Base-by-base conservation (phyloP, 2,797 vertebrate species). In the Sebastes jordani region DNA sequence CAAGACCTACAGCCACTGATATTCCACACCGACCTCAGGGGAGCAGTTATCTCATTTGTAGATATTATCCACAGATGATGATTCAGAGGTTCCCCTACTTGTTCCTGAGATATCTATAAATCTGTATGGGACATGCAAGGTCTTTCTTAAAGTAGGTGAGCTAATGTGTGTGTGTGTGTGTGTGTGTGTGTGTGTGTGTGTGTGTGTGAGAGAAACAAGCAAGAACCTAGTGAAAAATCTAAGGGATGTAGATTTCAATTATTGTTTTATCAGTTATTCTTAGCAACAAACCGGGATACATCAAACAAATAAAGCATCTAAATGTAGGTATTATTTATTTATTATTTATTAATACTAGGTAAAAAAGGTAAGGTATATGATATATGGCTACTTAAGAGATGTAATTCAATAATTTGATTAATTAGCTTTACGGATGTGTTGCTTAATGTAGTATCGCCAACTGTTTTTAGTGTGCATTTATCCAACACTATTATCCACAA, bases 401-500 rank as follows among this genome's bases (percentile, higher is more conserved):
- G 22, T 60, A 6, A 11, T 18, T 62, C 11, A 18, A 23, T 42
- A 70, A 66, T 30, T 23, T 22, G 5, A 36, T 18, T 20, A 16
- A n/a, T 32, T 18, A 71, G 11, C 14, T 29, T 55, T 25, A 59
- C 11, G 8, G 20, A n/a, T 34, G 11, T 16, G 23, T 25, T 55
- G 0, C 58, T 29, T 8, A 55, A 63, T 70, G 23, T 11, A 7
- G 29, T 27, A 23, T 23, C 23, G 23, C 23, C 23, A 23, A n/a
- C 14, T 36, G 18, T 64, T 88, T 66, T 73, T 68, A 22, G 22
- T 18, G n/a, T 36, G 22, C 49, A n/a, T 71, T 77, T 72, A 82
- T 72, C 54, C n/a, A 27, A 20, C 23, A 42, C 11, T 9, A 59
- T 56, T 14, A 62, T 1, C 16, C 34, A 56, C 5, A 38, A 9